Percentiles rank a stretch among this genome's conserved stretches.
Evolutionary conservation across 30 jellyfish, hydroid and myxozoan genomes (phyloP).

Genomic region (Turritopsis rubra): DNA sequence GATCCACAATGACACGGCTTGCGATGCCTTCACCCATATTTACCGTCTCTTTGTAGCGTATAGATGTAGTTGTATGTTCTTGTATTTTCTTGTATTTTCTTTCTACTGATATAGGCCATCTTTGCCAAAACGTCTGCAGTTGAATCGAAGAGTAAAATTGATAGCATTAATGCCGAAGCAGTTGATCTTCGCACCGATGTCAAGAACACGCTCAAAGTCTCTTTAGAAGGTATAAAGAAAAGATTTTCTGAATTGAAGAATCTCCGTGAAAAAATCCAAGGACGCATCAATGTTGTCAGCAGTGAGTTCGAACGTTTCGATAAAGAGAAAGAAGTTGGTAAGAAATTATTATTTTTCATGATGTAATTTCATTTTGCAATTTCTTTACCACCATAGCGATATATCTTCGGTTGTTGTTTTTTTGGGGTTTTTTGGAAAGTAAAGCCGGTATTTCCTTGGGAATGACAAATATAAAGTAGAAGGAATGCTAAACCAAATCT

Average conservation of each 20-base stretch:
- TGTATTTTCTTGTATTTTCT: too few species aligned
- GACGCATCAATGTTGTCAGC: constrained; percentile 37
- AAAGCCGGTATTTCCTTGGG: too few species aligned
- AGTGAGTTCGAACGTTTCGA: constrained; percentile 40
- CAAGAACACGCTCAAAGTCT: constrained; percentile 32
- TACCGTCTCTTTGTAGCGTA: not conserved
- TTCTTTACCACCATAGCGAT: too few species aligned
- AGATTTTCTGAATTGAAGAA: constrained; percentile 40
- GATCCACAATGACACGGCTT: constrained; percentile 59
- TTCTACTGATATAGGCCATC: constrained; percentile 45
- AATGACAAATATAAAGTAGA: too few species aligned
- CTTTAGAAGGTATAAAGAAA: constrained; percentile 38
- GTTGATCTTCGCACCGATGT: constrained; percentile 38
- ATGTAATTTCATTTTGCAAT: too few species aligned
- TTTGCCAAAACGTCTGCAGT: constrained; percentile 54
- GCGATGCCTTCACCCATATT: constrained; percentile 20
- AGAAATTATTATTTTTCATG: not conserved
- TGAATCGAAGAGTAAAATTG: constrained; percentile 15
- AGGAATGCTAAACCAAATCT: too few species aligned
- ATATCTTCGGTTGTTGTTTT: too few species aligned
- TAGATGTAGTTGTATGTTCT: too few species aligned
- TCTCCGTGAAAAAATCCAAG: constrained; percentile 44
- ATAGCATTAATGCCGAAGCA: constrained; percentile 28
- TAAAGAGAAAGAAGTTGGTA: constrained; percentile 19
- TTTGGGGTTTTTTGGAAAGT: too few species aligned